Percentiles rank a stretch among this genome's conserved stretches.
Conservation (phyloP, 92 coral and sea anemone species). For the Porites rus region DNA sequence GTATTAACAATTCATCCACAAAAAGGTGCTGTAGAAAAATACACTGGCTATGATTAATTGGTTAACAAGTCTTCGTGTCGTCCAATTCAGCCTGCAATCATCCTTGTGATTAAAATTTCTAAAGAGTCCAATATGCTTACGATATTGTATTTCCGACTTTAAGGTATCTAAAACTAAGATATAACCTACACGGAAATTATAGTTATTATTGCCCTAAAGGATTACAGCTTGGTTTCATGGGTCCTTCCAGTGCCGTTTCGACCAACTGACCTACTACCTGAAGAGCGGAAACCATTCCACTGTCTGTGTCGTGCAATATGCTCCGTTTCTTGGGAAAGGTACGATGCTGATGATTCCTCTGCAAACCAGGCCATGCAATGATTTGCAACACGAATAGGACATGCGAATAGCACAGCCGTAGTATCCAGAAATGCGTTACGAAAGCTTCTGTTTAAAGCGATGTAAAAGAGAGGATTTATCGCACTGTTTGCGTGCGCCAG, state of each 20-base stretch:
- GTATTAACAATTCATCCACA: too few species aligned
- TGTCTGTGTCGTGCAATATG: neutral
- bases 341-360: neutral
- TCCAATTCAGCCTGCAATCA: too few species aligned
- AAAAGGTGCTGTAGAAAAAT: too few species aligned
- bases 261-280: neutral
- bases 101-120: too few species aligned
- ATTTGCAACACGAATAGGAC: conserved; percentile 13
- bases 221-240: conserved; percentile 16
- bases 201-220: too few species aligned
- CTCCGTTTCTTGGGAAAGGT: neutral
- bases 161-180: too few species aligned
- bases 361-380: neutral
- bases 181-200: too few species aligned
- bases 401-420: neutral
- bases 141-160: too few species aligned
- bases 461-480: conserved; percentile 71
- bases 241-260: neutral
- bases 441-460: conserved; percentile 61
- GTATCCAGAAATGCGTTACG: conserved; percentile 46
- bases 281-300: conserved; percentile 3
- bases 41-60: too few species aligned
- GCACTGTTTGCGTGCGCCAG: conserved; percentile 78
- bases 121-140: too few species aligned
- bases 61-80: too few species aligned